Percentiles rank a stretch among this genome's conserved stretches.
phyloP scores from a whole-genome alignment of 2,888 invertebrate genomes.

The Acanthosepion esculentum region DNA sequence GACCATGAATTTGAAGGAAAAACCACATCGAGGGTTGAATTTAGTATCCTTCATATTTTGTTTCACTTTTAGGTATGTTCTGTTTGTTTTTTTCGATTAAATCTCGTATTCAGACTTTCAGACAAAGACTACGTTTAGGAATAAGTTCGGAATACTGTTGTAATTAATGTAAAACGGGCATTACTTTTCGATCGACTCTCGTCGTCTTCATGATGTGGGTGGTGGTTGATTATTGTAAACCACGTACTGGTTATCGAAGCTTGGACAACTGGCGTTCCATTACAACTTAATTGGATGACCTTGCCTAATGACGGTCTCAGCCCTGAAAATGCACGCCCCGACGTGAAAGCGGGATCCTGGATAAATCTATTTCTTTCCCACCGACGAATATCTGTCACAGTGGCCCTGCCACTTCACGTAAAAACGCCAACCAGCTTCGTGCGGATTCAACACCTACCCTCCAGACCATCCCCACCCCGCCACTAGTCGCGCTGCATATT shows the following conservation, averaged over 20 bases:
- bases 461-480: not conserved
- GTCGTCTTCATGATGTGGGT: not conserved
- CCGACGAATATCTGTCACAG: not conserved
- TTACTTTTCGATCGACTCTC: too few species aligned
- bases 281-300: slow-evolving; percentile 22
- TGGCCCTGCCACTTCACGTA: not conserved
- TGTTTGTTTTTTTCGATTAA: too few species aligned
- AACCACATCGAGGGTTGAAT: too few species aligned
- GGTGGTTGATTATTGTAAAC: not conserved
- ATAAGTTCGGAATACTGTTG: too few species aligned
- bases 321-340: not conserved
- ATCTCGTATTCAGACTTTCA: too few species aligned
- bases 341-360: not conserved
- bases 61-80: too few species aligned
- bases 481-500: not conserved
- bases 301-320: not conserved
- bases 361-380: not conserved
- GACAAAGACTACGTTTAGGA: too few species aligned
- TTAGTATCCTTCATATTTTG: too few species aligned
- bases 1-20: too few species aligned
- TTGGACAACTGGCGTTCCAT: not conserved
- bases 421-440: not conserved
- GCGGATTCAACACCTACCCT: not conserved
- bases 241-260: not conserved
- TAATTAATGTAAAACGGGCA: too few species aligned